These are phyloP conservation scores for Galaxias olidus DNA, from an alignment of 2,797 vertebrate genomes.

Conservation along the genomic window DNA sequence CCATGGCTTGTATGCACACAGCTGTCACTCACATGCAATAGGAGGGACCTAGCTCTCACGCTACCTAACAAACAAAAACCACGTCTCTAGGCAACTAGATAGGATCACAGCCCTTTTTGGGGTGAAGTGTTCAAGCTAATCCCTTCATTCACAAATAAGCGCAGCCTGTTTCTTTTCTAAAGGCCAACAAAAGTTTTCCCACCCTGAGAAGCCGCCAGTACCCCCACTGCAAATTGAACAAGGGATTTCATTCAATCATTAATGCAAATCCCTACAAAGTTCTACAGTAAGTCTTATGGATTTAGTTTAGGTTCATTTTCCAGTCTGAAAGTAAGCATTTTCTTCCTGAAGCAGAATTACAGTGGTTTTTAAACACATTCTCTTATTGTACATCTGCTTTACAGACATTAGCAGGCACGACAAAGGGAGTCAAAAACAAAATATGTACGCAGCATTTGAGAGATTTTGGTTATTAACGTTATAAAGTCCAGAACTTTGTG, in stretches of 20 bases:
- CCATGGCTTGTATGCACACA: slow-evolving; percentile 55
- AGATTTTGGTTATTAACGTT: no score
- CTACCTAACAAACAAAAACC: slow-evolving; percentile 70
- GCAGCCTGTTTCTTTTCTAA: slow-evolving; percentile 80
- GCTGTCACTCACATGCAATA: slow-evolving; percentile 61
- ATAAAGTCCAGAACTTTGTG: no score
- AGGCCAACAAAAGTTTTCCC: slow-evolving; percentile 80
- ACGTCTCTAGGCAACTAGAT: slow-evolving; percentile 85
- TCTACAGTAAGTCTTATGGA: slow-evolving; percentile 45
- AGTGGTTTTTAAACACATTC: no score
- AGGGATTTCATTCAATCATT: slow-evolving; percentile 60
- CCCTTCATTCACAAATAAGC: slow-evolving; percentile 89
- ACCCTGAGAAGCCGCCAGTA: slow-evolving; percentile 75
- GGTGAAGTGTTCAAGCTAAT: slow-evolving; percentile 91
- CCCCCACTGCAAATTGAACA: slow-evolving; percentile 77
- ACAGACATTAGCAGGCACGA: no score
- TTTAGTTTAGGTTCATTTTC: slow-evolving; percentile 21
- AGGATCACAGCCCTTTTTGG: slow-evolving; percentile 86
- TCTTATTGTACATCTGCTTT: no score
- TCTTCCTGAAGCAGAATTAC: no score
- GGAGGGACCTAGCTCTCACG: slow-evolving; percentile 66
- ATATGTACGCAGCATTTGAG: no score
- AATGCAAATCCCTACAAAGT: slow-evolving; percentile 59
- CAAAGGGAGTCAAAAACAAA: no score
- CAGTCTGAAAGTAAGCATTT: neutral